Evolutionary conservation across 92 coral and sea anemone genomes (phyloP).

Genomic region (Epizoanthus scotinus): DNA sequence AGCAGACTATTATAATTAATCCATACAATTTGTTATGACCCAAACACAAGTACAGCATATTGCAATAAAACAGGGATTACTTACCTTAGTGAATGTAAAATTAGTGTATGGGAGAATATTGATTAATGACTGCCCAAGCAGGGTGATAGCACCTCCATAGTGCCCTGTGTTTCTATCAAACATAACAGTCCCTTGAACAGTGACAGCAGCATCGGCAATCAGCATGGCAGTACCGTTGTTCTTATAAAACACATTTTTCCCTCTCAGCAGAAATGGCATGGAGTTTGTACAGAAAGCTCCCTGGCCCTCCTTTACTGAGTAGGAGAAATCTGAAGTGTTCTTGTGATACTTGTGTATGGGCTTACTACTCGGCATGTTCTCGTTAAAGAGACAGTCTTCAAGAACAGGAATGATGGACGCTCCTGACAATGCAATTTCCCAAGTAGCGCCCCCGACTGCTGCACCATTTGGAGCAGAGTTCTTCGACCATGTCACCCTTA

Average conservation of each 20-base stretch:
- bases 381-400: constrained; percentile 30
- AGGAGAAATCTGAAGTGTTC: constrained; percentile 35
- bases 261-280: constrained; percentile 50
- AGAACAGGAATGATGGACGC: constrained; percentile 45
- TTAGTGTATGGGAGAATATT: constrained; percentile 58
- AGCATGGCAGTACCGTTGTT: constrained; percentile 62
- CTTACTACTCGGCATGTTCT: constrained; percentile 32
- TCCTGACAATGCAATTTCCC: constrained; percentile 58
- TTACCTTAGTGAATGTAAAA: constrained; percentile 53
- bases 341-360: constrained; percentile 13
- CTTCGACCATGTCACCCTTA: constrained; percentile 42
- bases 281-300: constrained; percentile 56
- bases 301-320: constrained; percentile 52
- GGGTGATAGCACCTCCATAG: constrained; percentile 71
- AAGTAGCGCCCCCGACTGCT: constrained; percentile 58
- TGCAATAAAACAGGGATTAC: neutral
- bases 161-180: constrained; percentile 65
- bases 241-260: constrained; percentile 40
- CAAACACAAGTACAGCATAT: too few relatives aligned
- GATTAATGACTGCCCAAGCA: constrained; percentile 67
- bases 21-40: too few relatives aligned
- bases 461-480: constrained; percentile 61
- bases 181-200: constrained; percentile 49
- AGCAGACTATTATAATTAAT: too few relatives aligned
- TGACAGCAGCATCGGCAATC: constrained; percentile 56